Base-by-base conservation (phyloP, 1,140 invertebrate genomes). In the Drosophila saltans region DNA sequence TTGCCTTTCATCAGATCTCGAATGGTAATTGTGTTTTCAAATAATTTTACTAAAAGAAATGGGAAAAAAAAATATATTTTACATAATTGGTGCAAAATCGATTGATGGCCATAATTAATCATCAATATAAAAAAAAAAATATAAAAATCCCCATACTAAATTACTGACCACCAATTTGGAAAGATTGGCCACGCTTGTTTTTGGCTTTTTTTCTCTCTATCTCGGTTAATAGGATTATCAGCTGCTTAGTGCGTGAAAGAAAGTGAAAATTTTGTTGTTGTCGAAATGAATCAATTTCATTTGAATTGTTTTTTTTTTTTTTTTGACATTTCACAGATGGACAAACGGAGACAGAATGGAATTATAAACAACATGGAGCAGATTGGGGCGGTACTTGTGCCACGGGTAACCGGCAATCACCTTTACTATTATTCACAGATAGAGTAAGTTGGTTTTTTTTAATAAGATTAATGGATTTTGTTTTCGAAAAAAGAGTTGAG, bases 21-120 rank as follows among this genome's bases (percentile, higher is more conserved):
- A 80, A 80, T 69, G 77, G 80, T 83, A 86, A 81, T 72, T 77
- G 83, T 89, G 16, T 16, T 16, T 16, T 16, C 16, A 16, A 16
- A 16, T 16, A 86, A 82, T 77, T 52, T 21, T 52, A 5, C 16
- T 43, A n/a, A 43, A 43, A 43, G 11, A 16, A 43, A 43, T 3
- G 40, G 21, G 10, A 52, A 10, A 24, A 21, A 52, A 26, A 52
- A 10, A 52, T 52, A 52, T 52, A 1, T 52, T 52, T 9, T 52
- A 52, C 45, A 52, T 52, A 52, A 52, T 52, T 52, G 9, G 45
- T 52, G 45, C 7, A 9, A 26, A 48, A 24, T 4, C 5, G 2
- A 52, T 24, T 52, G 21, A 26, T 52, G 45, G 33, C 7, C 33
- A 59, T 59, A 59, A 59, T 59, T 59, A 59, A 59, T 59, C 33